Evolutionary conservation across 2,888 invertebrate species (phyloP).

Genomic region (Bembecia ichneumoniformis): DNA sequence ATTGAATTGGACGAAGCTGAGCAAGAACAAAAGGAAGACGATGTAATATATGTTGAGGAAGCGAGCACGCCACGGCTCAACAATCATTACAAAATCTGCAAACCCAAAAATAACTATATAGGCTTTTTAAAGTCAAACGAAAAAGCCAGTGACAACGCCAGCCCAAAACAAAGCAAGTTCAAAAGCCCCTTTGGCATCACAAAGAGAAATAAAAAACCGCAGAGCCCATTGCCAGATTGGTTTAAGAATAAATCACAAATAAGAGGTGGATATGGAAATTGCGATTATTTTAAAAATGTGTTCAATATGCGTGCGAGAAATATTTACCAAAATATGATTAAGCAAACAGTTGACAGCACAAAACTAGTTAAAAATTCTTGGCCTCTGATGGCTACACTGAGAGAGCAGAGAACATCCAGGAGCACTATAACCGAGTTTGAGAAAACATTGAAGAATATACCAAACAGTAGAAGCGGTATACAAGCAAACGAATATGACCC

Average conservation of each 20-base stretch:
- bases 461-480: neutral
- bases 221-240: conserved; percentile 16
- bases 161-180: conserved; percentile 29
- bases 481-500: conserved; percentile 50
- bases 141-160: conserved; percentile 18
- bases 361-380: conserved; percentile 48
- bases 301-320: conserved; percentile 72
- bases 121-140: neutral
- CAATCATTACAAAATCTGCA: conserved; percentile 41
- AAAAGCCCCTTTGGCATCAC: conserved; percentile 48
- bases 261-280: conserved; percentile 38
- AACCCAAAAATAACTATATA: conserved; percentile 20
- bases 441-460: conserved; percentile 30
- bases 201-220: conserved; percentile 47
- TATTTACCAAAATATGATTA: conserved; percentile 69
- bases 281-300: conserved; percentile 56
- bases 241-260: conserved; percentile 17
- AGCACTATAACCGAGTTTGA: conserved; percentile 47
- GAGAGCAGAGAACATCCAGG: conserved; percentile 41
- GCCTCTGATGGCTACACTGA: conserved; percentile 42
- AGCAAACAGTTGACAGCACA: conserved; percentile 38
- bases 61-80: conserved; percentile 32
- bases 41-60: conserved; percentile 55
- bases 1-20: conserved; percentile 40
- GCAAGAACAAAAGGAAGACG: conserved; percentile 35